phyloP scores from a whole-genome alignment of 2,113 vertebrate genomes.

The Kryptolebias marmoratus region DNA sequence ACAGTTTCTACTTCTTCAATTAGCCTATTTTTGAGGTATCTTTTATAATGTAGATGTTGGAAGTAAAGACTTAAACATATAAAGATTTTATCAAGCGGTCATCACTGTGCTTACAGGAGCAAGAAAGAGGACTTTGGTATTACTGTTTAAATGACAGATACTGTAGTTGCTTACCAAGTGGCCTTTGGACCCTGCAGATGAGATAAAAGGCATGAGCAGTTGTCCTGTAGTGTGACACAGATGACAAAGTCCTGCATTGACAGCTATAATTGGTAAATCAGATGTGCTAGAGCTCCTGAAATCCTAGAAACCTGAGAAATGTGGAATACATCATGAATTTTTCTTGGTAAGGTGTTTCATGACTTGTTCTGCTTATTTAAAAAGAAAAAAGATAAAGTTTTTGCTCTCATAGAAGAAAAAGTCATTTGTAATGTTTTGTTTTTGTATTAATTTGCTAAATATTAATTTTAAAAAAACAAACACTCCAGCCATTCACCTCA shows the following conservation, averaged over 20 bases:
- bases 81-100: neutral
- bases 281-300: conserved; percentile 12
- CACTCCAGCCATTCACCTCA: neutral
- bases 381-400: neutral
- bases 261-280: conserved; percentile 13
- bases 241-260: conserved; percentile 18
- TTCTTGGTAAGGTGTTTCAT: conserved; percentile 73
- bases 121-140: conserved; percentile 27
- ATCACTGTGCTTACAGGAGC: neutral
- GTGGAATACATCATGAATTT: conserved; percentile 70
- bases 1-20: no score
- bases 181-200: conserved; percentile 73
- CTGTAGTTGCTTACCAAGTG: conserved; percentile 22
- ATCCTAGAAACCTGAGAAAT: conserved; percentile 34
- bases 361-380: neutral
- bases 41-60: no score
- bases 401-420: neutral
- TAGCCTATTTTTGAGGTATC: no score
- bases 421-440: neutral
- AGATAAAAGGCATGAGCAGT: conserved; percentile 57
- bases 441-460: neutral
- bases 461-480: no score
- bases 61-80: neutral
- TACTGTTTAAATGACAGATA: conserved; percentile 6
- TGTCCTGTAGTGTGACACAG: conserved; percentile 10